A percentile compares a stretch with the other conserved stretches of the same genome.
Evolutionary conservation across 2,888 invertebrate species (phyloP).

Genomic region (Pemphredon lugubris): DNA sequence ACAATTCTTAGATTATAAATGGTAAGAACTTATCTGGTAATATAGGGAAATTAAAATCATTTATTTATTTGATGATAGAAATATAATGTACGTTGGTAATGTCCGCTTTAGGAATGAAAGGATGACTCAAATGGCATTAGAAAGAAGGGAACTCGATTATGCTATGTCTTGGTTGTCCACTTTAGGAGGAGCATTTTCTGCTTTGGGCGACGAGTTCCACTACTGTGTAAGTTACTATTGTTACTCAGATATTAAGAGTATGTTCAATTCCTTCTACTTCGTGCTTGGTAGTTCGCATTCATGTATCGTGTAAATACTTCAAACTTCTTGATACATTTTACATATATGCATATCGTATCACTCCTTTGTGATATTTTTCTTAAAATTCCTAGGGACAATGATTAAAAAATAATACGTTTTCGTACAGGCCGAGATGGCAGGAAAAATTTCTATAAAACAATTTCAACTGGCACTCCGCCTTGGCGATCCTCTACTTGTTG

Average conservation of each 20-base stretch:
- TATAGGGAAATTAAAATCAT: neutral
- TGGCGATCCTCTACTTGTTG: constrained; percentile 90
- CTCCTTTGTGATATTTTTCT: too few relatives aligned
- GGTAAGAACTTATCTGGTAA: constrained; percentile 81
- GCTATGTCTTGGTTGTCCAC: constrained; percentile 97
- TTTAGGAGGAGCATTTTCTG: constrained; percentile 97
- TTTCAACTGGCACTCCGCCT: constrained; percentile 90
- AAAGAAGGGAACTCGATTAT: constrained; percentile 89
- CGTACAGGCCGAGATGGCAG: constrained; percentile 92
- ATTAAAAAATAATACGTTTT: constrained; percentile 23
- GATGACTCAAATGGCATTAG: constrained; percentile 82
- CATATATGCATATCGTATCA: too few relatives aligned
- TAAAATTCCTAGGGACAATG: too few relatives aligned
- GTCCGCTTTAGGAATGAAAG: constrained; percentile 82
- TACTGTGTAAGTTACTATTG: constrained; percentile 86
- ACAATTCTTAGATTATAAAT: constrained; percentile 87
- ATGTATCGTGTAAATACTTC: too few relatives aligned
- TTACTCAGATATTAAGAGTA: too few relatives aligned
- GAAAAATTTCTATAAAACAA: constrained; percentile 92
- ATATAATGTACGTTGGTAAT: neutral
- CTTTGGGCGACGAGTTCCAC: constrained; percentile 93
- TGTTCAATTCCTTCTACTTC: too few relatives aligned
- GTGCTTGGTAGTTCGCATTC: too few relatives aligned
- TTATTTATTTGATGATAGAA: neutral
- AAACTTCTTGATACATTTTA: too few relatives aligned